phyloP scores from a whole-genome alignment of 2,113 vertebrate species.

The Rhombomys opimus region DNA sequence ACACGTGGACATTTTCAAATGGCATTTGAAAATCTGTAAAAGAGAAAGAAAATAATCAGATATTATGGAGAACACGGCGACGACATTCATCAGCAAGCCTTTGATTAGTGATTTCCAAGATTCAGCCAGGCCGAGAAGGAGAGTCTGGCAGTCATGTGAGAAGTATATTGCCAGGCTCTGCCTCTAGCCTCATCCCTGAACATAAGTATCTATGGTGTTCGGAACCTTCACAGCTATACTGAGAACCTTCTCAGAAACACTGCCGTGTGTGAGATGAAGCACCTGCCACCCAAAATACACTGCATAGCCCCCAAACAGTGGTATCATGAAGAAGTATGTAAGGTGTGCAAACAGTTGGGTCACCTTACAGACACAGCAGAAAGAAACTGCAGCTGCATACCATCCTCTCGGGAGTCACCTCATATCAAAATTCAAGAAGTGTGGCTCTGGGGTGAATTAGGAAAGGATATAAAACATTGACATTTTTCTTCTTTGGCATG shows the following conservation, averaged over 20 bases:
- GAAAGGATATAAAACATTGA: not conserved
- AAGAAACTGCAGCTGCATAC: not conserved
- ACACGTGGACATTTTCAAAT: not conserved
- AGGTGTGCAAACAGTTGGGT: not conserved
- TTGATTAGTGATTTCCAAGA: constrained; percentile 12
- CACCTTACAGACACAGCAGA: not conserved
- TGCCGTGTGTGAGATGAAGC: not conserved
- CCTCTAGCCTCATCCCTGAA: not conserved
- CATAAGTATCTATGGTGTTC: not conserved
- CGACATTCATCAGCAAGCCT: not conserved
- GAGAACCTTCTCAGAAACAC: not conserved
- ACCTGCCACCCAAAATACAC: not conserved
- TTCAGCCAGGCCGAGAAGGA: not conserved
- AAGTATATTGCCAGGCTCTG: not conserved
- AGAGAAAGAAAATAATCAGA: not conserved
- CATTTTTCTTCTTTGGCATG: not conserved
- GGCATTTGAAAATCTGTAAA: not conserved
- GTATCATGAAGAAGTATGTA: not conserved
- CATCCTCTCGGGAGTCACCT: not conserved
- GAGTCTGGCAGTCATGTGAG: not conserved
- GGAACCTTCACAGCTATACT: not conserved
- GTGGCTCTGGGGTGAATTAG: not conserved
- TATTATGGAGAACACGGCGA: not conserved
- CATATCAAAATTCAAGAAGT: not conserved
- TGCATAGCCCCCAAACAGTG: not conserved